Conservation (phyloP, 2,113 vertebrate genomes). For the Indri indri region DNA sequence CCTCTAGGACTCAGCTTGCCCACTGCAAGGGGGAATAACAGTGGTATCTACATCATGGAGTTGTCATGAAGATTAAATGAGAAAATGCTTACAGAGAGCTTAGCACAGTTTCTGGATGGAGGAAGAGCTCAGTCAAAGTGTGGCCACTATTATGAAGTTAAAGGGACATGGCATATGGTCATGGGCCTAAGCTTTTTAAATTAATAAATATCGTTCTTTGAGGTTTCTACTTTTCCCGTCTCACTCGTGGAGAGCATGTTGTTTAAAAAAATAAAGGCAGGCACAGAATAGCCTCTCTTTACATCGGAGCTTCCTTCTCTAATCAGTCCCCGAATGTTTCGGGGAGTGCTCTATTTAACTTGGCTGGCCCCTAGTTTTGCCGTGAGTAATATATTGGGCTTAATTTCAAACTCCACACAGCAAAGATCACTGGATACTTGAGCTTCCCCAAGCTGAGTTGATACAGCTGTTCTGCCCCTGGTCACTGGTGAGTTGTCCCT, state of each 20-base stretch:
- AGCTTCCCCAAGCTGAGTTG: slow-evolving; percentile 79
- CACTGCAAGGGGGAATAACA: not conserved
- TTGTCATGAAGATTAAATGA: not conserved
- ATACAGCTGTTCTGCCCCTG: slow-evolving; percentile 80
- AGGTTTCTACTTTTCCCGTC: slow-evolving; percentile 57
- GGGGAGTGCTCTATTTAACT: slow-evolving; percentile 78
- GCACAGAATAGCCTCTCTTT: slow-evolving; percentile 64
- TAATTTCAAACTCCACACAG: slow-evolving; percentile 76
- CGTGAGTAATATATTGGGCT: slow-evolving; percentile 77
- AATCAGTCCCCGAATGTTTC: slow-evolving; percentile 69
- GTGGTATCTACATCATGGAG: not conserved
- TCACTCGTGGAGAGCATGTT: slow-evolving; percentile 36
- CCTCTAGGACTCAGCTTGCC: not conserved
- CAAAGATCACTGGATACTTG: slow-evolving; percentile 78
- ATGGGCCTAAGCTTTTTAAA: slow-evolving; percentile 28
- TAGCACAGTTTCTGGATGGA: not conserved
- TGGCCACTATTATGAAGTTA: slow-evolving; percentile 28
- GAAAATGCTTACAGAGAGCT: not conserved
- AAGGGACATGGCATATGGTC: slow-evolving; percentile 11
- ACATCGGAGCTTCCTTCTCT: slow-evolving; percentile 69
- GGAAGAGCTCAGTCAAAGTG: not conserved
- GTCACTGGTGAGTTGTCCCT: slow-evolving; percentile 69
- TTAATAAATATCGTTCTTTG: slow-evolving; percentile 43
- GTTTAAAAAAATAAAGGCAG: slow-evolving; percentile 67
- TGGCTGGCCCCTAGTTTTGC: slow-evolving; percentile 74